These are phyloP conservation scores for Corydoras maculifer DNA, from an alignment of 2,113 vertebrate genomes.

Conservation along the genomic window DNA sequence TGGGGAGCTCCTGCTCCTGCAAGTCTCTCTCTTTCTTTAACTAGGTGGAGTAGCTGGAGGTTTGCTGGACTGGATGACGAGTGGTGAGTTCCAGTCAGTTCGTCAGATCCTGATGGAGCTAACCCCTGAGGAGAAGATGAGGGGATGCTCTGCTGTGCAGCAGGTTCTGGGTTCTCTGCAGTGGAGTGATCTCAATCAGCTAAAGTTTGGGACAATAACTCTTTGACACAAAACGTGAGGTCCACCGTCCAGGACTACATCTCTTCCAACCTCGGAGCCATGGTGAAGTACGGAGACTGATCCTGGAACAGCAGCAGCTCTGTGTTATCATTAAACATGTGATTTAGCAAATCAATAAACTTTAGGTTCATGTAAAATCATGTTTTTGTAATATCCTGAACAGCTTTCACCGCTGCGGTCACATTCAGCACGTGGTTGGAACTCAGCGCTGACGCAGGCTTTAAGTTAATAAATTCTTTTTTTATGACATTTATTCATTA, in stretches of 20 bases:
- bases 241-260: background rate
- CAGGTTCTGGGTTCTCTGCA: slow-evolving; percentile 60
- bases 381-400: too few species aligned
- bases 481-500: too few species aligned
- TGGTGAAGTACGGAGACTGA: background rate
- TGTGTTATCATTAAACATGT: too few species aligned
- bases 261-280: background rate
- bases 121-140: slow-evolving; percentile 61
- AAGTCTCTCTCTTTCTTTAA: background rate
- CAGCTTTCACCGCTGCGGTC: too few species aligned
- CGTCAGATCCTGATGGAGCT: slow-evolving; percentile 82
- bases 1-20: slow-evolving; percentile 64
- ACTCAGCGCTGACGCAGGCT: too few species aligned
- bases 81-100: slow-evolving; percentile 73
- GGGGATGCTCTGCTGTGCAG: slow-evolving; percentile 56
- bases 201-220: slow-evolving; percentile 61
- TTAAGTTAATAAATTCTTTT: too few species aligned
- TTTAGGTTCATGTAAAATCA: too few species aligned
- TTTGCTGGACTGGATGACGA: slow-evolving; percentile 68
- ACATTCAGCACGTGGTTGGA: too few species aligned
- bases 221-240: slow-evolving; percentile 63
- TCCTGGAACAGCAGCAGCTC: background rate
- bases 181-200: slow-evolving; percentile 71
- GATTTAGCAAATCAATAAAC: too few species aligned
- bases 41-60: slow-evolving; percentile 76